phyloP scores from a whole-genome alignment of 2,797 vertebrate genomes.

The Sardinella longiceps region DNA sequence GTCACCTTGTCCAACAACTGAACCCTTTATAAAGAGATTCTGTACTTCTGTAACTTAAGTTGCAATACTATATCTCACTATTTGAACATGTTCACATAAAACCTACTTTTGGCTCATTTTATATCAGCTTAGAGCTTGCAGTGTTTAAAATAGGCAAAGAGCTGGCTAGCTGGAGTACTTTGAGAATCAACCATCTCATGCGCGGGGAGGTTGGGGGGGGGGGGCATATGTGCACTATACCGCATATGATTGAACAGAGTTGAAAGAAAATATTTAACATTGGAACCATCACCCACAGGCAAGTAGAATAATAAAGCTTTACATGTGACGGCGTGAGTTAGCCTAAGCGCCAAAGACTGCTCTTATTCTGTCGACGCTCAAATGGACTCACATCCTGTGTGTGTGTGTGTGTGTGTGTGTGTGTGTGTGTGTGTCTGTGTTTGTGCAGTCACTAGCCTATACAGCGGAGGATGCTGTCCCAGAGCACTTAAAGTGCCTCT shows the following conservation, averaged over 20 bases:
- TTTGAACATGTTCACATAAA: too few species aligned
- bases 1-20: too few species aligned
- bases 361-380: slow-evolving; percentile 1
- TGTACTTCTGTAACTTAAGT: too few species aligned
- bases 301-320: neutral
- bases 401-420: too few species aligned
- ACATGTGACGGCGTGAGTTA: neutral
- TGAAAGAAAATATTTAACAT: neutral
- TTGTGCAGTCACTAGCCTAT: neutral
- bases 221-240: too few species aligned
- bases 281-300: neutral
- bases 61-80: too few species aligned
- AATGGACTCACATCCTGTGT: neutral
- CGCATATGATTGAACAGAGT: too few species aligned
- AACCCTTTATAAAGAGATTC: too few species aligned
- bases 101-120: neutral
- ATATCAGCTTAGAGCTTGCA: too few species aligned
- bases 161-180: too few species aligned
- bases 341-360: neutral
- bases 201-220: too few species aligned
- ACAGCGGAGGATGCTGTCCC: neutral
- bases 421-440: too few species aligned
- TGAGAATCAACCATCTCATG: neutral
- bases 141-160: neutral
- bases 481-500: neutral